phyloP scores from a whole-genome alignment of 37 sponge, comb jelly and placozoan genomes.

The Agelas oroides region DNA sequence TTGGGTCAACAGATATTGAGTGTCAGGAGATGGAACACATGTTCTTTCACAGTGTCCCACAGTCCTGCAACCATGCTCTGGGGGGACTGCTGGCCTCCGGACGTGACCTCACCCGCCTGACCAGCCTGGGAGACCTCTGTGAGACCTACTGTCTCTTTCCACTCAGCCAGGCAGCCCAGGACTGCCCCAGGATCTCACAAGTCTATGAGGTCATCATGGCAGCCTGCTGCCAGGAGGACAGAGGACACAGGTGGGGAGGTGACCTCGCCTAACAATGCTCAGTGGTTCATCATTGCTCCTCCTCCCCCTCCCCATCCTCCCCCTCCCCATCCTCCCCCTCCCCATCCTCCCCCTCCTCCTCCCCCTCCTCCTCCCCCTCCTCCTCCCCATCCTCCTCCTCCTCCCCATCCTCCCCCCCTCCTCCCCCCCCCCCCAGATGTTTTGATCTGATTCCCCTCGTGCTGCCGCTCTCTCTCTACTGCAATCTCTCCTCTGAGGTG shows the following conservation, averaged over 20 bases:
- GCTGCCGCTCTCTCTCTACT: neutral
- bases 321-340: too few species aligned
- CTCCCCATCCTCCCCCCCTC: too few species aligned
- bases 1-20: neutral
- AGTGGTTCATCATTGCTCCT: neutral
- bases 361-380: too few species aligned
- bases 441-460: neutral
- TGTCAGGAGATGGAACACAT: neutral
- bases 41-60: neutral
- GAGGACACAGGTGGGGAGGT: constrained; percentile 4
- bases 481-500: neutral
- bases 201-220: neutral
- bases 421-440: neutral
- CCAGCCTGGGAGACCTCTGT: constrained; percentile 2
- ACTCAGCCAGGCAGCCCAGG: constrained; percentile 20
- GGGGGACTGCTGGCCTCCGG: neutral
- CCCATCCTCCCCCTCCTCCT: too few species aligned
- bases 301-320: too few species aligned
- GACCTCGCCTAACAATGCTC: neutral
- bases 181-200: neutral
- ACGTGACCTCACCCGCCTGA: neutral
- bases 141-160: constrained; percentile 11
- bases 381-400: too few species aligned
- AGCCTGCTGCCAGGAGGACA: neutral
- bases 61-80: constrained; percentile 16